These are phyloP conservation scores for Eospalax fontanierii DNA, from an alignment of 2,797 vertebrate genomes.

Conservation along the genomic window DNA sequence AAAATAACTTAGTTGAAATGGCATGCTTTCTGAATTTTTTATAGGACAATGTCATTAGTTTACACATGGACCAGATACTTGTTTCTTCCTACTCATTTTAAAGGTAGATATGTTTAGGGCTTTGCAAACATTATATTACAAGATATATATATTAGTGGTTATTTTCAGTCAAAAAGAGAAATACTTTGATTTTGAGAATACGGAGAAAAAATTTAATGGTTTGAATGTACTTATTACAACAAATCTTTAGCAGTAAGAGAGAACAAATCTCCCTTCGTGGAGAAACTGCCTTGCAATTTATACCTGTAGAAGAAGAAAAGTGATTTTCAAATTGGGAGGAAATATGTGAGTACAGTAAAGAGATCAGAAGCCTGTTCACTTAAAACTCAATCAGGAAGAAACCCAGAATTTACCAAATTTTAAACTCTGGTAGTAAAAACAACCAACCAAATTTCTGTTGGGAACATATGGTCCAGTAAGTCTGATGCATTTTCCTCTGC, in stretches of 20 bases:
- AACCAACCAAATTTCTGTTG: constrained; percentile 2
- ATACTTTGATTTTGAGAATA: constrained; percentile 32
- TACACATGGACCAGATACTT: not conserved
- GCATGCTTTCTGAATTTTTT: not conserved
- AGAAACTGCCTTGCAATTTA: constrained; percentile 35
- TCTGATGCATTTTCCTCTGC: constrained; percentile 4
- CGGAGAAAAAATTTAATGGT: not conserved
- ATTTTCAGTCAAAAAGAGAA: not conserved
- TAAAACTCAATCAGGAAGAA: constrained; percentile 40
- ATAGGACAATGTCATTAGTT: not conserved
- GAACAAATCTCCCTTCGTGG: constrained; percentile 27
- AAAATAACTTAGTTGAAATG: not conserved
- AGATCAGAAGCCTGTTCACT: not conserved
- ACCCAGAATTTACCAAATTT: constrained; percentile 21
- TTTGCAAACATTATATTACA: constrained; percentile 17
- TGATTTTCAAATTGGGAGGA: not conserved
- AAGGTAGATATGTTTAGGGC: not conserved
- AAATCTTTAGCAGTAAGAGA: no score
- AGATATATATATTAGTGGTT: not conserved
- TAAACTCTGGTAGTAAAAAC: constrained; percentile 33
- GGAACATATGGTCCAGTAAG: not conserved
- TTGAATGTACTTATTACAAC: not conserved
- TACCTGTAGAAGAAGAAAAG: constrained; percentile 43
- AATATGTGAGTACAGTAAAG: not conserved
- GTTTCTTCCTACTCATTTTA: not conserved